phyloP scores from a whole-genome alignment of 2,888 invertebrate species.

The Chironomus tentans region DNA sequence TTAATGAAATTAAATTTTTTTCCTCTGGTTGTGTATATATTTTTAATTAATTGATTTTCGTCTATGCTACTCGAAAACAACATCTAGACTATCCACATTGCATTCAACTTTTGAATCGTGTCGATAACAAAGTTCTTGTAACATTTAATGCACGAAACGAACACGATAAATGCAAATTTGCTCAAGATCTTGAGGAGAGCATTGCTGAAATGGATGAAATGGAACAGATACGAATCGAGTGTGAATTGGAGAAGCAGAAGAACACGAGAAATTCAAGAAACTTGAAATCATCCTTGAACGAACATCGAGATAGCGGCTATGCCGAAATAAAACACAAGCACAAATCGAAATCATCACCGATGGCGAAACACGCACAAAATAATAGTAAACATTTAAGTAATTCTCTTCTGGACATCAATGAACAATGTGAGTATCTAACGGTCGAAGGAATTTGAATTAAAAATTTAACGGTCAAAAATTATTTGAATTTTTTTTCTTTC shows the following conservation, averaged over 20 bases:
- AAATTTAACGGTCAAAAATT: background rate
- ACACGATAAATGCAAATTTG: constrained; percentile 96
- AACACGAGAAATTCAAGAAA: constrained; percentile 45
- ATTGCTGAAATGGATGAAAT: constrained; percentile 98
- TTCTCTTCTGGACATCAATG: constrained; percentile 90
- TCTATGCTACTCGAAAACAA: background rate
- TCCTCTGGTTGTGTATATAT: background rate
- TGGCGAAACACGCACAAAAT: constrained; percentile 43
- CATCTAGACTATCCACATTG: constrained; percentile 83
- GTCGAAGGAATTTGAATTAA: background rate
- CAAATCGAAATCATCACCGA: constrained; percentile 3
- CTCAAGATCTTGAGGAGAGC: constrained; percentile 93
- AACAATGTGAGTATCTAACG: constrained; percentile 62
- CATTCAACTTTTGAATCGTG: constrained; percentile 81
- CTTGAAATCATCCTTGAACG: constrained; percentile 42
- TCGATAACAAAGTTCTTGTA: constrained; percentile 82
- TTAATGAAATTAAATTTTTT: no score
- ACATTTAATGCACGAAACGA: constrained; percentile 98
- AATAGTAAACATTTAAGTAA: constrained; percentile 87
- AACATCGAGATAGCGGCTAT: constrained; percentile 85
- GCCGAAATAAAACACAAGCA: constrained; percentile 63
- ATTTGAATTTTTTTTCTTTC: background rate
- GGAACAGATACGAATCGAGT: constrained; percentile 91
- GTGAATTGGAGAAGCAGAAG: constrained; percentile 79
- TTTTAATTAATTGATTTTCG: background rate